Conservation (phyloP, 2,888 invertebrate species). For the Machimus atricapillus region DNA sequence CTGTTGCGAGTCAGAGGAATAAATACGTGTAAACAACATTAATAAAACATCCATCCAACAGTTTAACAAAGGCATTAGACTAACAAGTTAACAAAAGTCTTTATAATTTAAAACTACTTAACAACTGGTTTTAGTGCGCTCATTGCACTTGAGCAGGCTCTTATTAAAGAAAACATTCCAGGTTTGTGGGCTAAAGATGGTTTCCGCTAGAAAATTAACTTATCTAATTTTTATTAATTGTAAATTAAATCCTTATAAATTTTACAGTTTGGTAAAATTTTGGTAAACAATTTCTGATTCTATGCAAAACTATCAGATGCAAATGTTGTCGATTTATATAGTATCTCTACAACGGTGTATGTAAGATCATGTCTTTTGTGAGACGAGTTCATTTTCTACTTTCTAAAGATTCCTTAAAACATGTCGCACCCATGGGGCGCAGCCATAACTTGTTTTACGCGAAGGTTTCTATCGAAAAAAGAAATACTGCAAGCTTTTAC, state of each 20-base stretch:
- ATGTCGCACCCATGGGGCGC: neutral
- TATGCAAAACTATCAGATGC: neutral
- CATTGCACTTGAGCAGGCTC: neutral
- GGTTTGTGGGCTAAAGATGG: neutral
- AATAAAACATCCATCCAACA: conserved; percentile 25
- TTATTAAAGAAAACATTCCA: neutral
- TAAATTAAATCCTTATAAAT: neutral
- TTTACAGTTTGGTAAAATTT: neutral
- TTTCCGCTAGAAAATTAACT: neutral
- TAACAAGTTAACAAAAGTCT: conserved; percentile 19
- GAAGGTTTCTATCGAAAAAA: neutral
- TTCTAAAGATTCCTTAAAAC: neutral
- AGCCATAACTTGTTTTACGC: neutral
- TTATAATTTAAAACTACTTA: conserved; percentile 10
- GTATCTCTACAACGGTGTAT: neutral
- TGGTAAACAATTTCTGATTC: conserved; percentile 4
- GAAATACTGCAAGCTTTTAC: neutral
- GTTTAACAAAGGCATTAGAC: neutral
- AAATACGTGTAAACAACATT: conserved; percentile 15
- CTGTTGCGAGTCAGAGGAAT: neutral
- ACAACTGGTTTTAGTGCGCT: neutral
- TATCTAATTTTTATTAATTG: neutral
- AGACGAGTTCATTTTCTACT: neutral
- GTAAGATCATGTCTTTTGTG: neutral
- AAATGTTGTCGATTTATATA: neutral